phyloP scores from a whole-genome alignment of 1,140 invertebrate genomes.

The Drosophila nigrodunni region DNA sequence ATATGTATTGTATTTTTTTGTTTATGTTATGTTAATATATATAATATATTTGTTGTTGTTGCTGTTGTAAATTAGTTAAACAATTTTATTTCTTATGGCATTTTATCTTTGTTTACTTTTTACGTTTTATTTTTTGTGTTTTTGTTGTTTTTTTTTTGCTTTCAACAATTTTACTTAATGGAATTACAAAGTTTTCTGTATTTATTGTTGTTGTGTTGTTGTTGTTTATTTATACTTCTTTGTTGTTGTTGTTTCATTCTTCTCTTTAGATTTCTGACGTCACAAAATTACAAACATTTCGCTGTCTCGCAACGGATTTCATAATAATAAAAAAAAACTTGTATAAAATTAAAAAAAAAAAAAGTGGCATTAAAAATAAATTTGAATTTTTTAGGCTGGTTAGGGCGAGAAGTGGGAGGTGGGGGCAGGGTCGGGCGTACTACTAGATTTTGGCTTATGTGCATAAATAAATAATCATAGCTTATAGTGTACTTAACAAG shows the following conservation, averaged over 20 bases:
- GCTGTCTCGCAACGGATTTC: conserved; percentile 79
- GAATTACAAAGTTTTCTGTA: conserved; percentile 13
- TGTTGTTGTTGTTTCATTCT: conserved; percentile 42
- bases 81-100: conserved; percentile 32
- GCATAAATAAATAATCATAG: conserved; percentile 54
- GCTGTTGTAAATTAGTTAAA: conserved; percentile 52
- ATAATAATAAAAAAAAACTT: conserved; percentile 59
- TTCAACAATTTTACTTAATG: conserved; percentile 15
- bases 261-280: conserved; percentile 78
- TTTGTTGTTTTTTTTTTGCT: conserved; percentile 28
- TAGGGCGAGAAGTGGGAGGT: neutral
- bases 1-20: conserved; percentile 39
- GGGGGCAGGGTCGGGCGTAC: neutral
- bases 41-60: conserved; percentile 39
- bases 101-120: conserved; percentile 20
- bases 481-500: conserved; percentile 49
- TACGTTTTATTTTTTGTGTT: conserved; percentile 5
- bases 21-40: conserved; percentile 37
- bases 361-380: neutral
- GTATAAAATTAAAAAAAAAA: conserved; percentile 31
- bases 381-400: neutral
- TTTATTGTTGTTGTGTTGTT: conserved; percentile 34
- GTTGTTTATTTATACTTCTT: conserved; percentile 21
- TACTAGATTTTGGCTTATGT: neutral
- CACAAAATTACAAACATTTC: conserved; percentile 77